Evolutionary conservation across 2,888 invertebrate genomes (phyloP).

Genomic region (Bellardia pandia): DNA sequence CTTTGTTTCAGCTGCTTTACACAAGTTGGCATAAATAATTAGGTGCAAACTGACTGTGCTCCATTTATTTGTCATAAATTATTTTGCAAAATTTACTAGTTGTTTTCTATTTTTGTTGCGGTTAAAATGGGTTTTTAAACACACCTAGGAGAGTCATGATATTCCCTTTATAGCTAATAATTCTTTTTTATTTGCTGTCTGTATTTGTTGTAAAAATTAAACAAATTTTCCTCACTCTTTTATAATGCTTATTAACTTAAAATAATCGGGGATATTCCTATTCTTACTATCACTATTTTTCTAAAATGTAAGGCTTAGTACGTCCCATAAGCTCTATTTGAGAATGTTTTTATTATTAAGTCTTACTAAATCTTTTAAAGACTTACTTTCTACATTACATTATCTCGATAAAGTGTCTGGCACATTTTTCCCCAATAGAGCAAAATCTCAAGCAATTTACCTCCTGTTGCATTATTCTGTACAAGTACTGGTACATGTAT

Average conservation of each 20-base stretch:
- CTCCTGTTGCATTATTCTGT: slow-evolving; percentile 14
- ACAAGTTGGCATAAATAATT: neutral
- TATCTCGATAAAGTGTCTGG: too few species aligned
- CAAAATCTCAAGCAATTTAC: neutral
- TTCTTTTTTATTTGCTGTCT: too few species aligned
- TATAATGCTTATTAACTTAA: too few species aligned
- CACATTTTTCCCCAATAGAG: neutral
- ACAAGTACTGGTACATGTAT: neutral
- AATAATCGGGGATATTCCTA: too few species aligned
- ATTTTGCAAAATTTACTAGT: neutral
- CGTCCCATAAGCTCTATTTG: too few species aligned
- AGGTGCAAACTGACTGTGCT: neutral
- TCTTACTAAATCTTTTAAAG: too few species aligned
- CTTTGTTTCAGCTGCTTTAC: neutral
- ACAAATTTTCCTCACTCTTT: too few species aligned
- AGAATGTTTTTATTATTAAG: too few species aligned
- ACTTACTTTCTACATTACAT: too few species aligned
- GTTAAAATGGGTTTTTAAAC: neutral
- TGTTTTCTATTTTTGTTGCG: neutral
- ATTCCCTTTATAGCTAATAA: neutral
- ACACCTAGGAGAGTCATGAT: neutral
- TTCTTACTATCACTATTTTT: too few species aligned
- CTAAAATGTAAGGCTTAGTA: too few species aligned
- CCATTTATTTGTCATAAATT: slow-evolving; percentile 8
- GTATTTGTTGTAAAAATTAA: too few species aligned